Base-by-base conservation (phyloP, 1,140 invertebrate species). In the Nasonia longicornis region DNA sequence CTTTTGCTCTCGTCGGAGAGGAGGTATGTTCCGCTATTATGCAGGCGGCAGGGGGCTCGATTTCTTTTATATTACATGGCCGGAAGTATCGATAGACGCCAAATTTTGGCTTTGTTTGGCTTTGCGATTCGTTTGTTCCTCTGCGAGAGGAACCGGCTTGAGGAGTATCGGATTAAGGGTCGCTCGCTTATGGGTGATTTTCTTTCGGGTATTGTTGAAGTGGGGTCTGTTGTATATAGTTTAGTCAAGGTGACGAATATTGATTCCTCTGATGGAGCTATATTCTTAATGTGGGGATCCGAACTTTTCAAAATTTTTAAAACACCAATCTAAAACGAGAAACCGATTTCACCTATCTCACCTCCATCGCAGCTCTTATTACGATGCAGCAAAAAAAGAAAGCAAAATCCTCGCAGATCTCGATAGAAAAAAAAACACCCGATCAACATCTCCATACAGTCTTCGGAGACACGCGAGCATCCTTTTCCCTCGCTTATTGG, bases 401-500 rank as follows among this genome's bases (percentile, higher is more conserved):
- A 72, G 31, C 20, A n/a, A 16, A 72, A n/a, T 7, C 7, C 20
- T 3, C 31, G 4, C 26, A 38, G 20, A 45, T 73, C 22, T 3
- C 22, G 20, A 66, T 77, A 48, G 77, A 38, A 70, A 78, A 78
- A 78, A 78, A 58, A 3, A 67, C 22, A 2, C 3, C n/a, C 2
- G 20, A 67, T 58, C 16, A 58, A 58, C 52, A 58, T 58, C 35
- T 12, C 16, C 48, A 16, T 66, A 3, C 20, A 7, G 0, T 31
- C 14, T 29, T 10, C n/a, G 11, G 58, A 77, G 66, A 77, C 48
- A 69, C 22, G 38, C 67, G n/a, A 69, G 11, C 52, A 58, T 58
- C 52, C 16, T n/a, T 26, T 26, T n/a, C 20, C 42, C 4, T 12
- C 52, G 29, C 14, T 82, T 86, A 87, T 87, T 87, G 83, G 85